Base-by-base conservation (phyloP, 2,113 vertebrate genomes). In the Bos javanicus region DNA sequence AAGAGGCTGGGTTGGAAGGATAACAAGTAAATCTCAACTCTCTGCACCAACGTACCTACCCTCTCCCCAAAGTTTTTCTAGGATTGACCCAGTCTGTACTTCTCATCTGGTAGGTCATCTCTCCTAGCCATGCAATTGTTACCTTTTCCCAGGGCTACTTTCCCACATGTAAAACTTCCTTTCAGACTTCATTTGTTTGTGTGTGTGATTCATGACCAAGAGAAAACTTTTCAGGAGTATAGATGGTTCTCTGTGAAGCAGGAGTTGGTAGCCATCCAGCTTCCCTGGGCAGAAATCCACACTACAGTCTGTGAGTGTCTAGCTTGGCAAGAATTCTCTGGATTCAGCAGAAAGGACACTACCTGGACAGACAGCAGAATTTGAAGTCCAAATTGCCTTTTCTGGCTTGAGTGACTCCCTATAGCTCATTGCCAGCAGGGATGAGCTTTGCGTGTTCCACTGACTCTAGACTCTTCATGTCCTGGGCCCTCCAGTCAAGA, bases 321-420 rank as follows among this genome's bases (percentile, higher is more conserved):
- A 98, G 97, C 86, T 33, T 97, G 95, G 84, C 84, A 95, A 93
- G 48, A 48, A 59, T 90, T 87, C 74, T 88, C 81, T 96, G 43
- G 21, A 67, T 88, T 98, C 87, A 92, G 56, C 67, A 96, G 76
- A 96, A 96, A 92, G 17, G 43, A 85, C 52, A 85, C 50, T 91
- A 89, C 26, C 71, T 96, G 71, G 62, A 92, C 30, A 52, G 88
- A 94, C 3, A 87, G 26, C 23, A 46, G 57, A 87, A 95, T 91
- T 26, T 78, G 17, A 92, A 92, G n/a, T 88, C 46, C 81, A 91
- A 85, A 91, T 82, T 71, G 46, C 43, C 23, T 81, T 90, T 93
- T 84, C 52, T 94, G 46, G 60, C 78, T 92, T 82, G 36, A 96
- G 28, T n/a, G 87, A 81, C 21, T 83, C 46, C 21, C 67, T 91